Evolutionary conservation across 2,888 invertebrate species (phyloP).

Genomic region (Folsomia manolachei): DNA sequence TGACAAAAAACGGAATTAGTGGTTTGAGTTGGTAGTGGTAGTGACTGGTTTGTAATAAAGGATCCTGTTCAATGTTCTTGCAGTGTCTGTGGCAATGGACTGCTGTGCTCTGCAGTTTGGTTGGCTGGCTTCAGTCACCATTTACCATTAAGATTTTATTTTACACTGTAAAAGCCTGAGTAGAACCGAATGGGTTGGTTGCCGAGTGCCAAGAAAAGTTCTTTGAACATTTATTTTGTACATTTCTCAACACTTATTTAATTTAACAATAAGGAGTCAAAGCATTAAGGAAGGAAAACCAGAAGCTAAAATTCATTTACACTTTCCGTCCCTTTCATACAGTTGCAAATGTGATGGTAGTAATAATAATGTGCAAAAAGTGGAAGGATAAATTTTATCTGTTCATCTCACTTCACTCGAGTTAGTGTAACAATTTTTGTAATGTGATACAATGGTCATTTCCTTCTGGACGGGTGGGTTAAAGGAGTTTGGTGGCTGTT

Average conservation of each 20-base stretch:
- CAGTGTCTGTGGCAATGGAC: no score
- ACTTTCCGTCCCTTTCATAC: conserved; percentile 12
- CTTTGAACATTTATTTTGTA: not conserved
- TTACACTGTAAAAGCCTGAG: no score
- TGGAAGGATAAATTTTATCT: not conserved
- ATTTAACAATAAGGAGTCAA: not conserved
- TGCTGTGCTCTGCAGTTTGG: not conserved
- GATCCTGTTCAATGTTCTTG: not conserved
- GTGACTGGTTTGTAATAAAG: no score
- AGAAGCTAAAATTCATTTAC: conserved; percentile 21
- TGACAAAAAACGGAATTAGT: conserved; percentile 20
- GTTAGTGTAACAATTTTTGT: not conserved
- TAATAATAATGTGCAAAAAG: conserved; percentile 9
- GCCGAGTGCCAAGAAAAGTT: conserved; percentile 8
- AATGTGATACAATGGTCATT: no score
- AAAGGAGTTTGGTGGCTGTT: no score
- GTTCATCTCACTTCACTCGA: not conserved
- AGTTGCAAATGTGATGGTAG: not conserved
- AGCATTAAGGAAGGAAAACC: conserved; percentile 13
- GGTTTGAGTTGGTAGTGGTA: not conserved
- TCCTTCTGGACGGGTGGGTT: no score
- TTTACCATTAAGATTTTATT: conserved; percentile 5
- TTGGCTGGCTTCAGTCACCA: not conserved
- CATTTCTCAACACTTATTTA: not conserved
- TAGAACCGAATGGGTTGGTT: no score